Conservation (phyloP, 2,888 invertebrate genomes). For the Morpho deidamia region DNA sequence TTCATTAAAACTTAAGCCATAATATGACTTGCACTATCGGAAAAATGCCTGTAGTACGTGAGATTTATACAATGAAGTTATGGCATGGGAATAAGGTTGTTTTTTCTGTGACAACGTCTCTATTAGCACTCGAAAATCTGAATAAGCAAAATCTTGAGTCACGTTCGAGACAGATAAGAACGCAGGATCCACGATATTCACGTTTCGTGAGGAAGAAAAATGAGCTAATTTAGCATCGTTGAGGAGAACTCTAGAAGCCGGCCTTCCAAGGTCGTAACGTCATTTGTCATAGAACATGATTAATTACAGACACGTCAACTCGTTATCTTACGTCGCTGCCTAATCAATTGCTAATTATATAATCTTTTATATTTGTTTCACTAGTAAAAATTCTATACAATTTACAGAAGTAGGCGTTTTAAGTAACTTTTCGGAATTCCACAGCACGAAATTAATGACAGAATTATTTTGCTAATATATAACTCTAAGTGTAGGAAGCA, state of each 20-base stretch:
- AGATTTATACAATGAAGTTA: not conserved
- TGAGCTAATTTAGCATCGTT: conserved; percentile 39
- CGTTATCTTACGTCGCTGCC: not conserved
- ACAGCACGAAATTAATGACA: too few relatives aligned
- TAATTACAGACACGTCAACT: not conserved
- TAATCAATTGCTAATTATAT: too few relatives aligned
- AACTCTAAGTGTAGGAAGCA: too few relatives aligned
- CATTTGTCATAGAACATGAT: conserved; percentile 39
- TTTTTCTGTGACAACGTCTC: not conserved
- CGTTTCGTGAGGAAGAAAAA: conserved; percentile 36
- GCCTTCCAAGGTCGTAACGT: conserved; percentile 52
- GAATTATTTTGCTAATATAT: too few relatives aligned
- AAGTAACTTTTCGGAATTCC: too few relatives aligned
- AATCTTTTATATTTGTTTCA: too few relatives aligned
- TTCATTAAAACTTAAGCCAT: too few relatives aligned
- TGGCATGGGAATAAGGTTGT: not conserved
- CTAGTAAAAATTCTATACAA: too few relatives aligned
- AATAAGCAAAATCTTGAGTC: conserved; percentile 15
- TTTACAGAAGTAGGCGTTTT: too few relatives aligned
- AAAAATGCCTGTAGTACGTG: not conserved
- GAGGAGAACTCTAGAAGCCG: conserved; percentile 62
- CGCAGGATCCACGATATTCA: conserved; percentile 14
- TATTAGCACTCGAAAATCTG: not conserved
- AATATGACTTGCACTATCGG: not conserved
- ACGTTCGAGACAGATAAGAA: conserved; percentile 18